Evolutionary conservation across 1,140 invertebrate genomes (phyloP).

Genomic region (Saccostrea glomerata): DNA sequence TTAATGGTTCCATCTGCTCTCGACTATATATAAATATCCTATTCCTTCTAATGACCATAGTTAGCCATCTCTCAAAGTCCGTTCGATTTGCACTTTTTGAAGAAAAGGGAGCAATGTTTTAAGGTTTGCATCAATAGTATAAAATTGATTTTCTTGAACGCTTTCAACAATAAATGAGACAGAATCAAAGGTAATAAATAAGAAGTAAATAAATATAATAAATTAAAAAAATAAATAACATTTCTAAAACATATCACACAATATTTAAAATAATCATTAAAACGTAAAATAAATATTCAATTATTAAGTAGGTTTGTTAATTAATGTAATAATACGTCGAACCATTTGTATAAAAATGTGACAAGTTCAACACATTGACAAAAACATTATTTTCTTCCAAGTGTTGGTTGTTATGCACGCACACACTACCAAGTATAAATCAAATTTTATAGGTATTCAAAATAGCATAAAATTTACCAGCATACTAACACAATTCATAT

Average conservation of each 20-base stretch:
- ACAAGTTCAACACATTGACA: background rate
- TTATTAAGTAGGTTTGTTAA: constrained; percentile 1
- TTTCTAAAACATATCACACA: constrained; percentile 6
- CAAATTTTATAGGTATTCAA: background rate
- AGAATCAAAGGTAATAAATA: background rate
- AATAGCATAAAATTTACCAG: background rate
- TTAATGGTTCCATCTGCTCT: too few relatives aligned
- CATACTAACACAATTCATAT: constrained; percentile 22
- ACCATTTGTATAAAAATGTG: background rate
- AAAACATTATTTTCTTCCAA: background rate
- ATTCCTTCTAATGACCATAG: too few relatives aligned
- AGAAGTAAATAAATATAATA: constrained; percentile 4
- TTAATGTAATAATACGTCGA: background rate
- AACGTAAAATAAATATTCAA: constrained; percentile 20
- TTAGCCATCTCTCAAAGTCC: too few relatives aligned
- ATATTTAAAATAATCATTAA: background rate
- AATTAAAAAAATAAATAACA: constrained; percentile 28
- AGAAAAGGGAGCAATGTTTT: too few relatives aligned
- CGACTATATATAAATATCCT: too few relatives aligned
- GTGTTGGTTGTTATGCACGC: background rate
- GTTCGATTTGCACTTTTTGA: too few relatives aligned
- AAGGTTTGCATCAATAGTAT: too few relatives aligned
- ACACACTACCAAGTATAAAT: background rate
- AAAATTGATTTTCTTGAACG: background rate
- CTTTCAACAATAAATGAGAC: background rate